Evolutionary conservation across 92 coral and sea anemone genomes (phyloP).

Genomic region (Pocillopora grandis): DNA sequence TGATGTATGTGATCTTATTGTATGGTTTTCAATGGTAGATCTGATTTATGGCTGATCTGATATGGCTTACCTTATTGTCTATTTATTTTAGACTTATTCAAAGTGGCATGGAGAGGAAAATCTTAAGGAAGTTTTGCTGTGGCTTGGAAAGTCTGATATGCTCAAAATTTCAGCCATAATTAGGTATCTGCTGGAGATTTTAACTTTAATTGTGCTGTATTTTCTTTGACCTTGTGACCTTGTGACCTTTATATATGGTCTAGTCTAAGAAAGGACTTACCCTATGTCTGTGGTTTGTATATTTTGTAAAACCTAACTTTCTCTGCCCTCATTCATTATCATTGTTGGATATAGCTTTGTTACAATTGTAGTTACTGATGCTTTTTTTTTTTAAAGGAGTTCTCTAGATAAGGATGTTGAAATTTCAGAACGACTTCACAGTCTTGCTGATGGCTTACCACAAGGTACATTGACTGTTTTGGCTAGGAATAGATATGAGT

Average conservation of each 20-base stretch:
- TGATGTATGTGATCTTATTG: too few relatives aligned
- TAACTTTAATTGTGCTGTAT: too few relatives aligned
- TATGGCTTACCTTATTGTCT: background rate
- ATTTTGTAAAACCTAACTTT: too few relatives aligned
- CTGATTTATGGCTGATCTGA: background rate
- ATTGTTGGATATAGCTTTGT: background rate
- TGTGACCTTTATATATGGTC: too few relatives aligned
- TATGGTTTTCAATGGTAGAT: too few relatives aligned
- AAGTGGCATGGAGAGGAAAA: conserved; percentile 14
- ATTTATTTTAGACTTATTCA: conserved; percentile 8
- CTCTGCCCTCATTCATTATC: too few relatives aligned
- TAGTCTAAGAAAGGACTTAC: too few relatives aligned
- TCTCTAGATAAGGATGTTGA: background rate
- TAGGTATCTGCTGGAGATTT: too few relatives aligned
- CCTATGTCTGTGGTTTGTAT: too few relatives aligned
- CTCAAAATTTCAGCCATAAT: too few relatives aligned
- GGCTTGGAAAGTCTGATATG: background rate
- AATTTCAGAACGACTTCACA: conserved; percentile 27
- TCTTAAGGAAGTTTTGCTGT: background rate
- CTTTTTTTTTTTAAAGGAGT: background rate
- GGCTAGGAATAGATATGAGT: background rate
- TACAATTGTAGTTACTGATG: too few relatives aligned
- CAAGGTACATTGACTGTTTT: conserved; percentile 27
- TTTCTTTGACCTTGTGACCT: too few relatives aligned
- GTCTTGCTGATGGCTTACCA: conserved; percentile 61